Base-by-base conservation (phyloP, 2,113 vertebrate genomes). In the Caretta caretta region DNA sequence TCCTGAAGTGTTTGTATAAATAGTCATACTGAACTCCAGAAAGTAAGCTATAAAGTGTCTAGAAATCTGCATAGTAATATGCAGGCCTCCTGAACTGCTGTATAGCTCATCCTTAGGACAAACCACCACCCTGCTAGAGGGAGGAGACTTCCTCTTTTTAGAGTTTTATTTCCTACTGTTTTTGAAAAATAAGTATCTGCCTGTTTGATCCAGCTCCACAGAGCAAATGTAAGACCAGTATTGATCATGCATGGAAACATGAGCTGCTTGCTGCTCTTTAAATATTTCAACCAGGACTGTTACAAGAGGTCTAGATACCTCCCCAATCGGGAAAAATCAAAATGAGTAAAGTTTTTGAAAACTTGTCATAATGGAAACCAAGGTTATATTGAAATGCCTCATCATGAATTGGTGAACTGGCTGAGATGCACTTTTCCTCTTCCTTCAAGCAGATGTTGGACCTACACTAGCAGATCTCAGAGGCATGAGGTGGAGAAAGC, bases 211-310 rank as follows among this genome's bases (percentile, higher is more conserved):
- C 81, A 87, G 84, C 29, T 31, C 81, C 94, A 42, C 86, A 86
- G 49, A 91, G 89, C 89, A 38, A 25, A 19, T 88, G 1, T 89
- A 49, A 94, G 75, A 62, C 38, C 84, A 50, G 88, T 86, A 42
- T 29, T 79, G 95, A 48, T 78, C 4, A 0, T 88, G 95, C 93
- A 95, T 93, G 92, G 46, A 80, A 89, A 90, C 3, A 2, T 79
- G 88, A 92, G 81, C 81, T 79, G 86, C 93, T 50, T 88, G 95
- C 90, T 93, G 89, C 87, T 92, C 12, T 57, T 93, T 12, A 2
- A n/a, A 9, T 96, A 75, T n/a, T 46, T 59, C 0, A 0, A 10
- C 53, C 38, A 0, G 38, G 31, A 57, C 53, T 95, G 87, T 50
- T 84, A 51, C 42, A 76, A 27, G 11, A 80, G 50, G 50, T 87